These are phyloP conservation scores for Meteorus cinctellus DNA, from an alignment of 2,888 invertebrate genomes.

Conservation along the genomic window DNA sequence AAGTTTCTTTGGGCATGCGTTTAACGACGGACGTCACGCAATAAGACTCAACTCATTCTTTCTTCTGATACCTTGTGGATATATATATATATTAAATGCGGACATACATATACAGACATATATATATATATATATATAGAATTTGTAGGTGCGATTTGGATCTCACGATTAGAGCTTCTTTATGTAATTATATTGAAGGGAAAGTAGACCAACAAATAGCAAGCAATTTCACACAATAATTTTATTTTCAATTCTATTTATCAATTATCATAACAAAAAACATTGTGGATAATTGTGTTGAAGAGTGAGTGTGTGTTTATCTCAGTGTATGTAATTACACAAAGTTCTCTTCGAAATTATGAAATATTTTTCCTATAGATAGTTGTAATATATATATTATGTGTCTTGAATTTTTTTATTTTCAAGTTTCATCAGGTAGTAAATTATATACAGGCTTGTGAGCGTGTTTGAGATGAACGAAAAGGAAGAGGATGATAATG, in stretches of 20 bases:
- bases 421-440: background rate
- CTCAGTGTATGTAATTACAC: conserved; percentile 9
- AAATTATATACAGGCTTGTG: background rate
- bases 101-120: background rate
- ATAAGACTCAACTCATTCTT: conserved; percentile 34
- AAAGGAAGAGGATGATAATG: background rate
- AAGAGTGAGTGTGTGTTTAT: conserved; percentile 3
- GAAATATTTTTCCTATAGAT: background rate
- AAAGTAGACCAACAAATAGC: conserved; percentile 21
- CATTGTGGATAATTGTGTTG: conserved; percentile 3
- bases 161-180: conserved; percentile 38
- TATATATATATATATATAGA: conserved; percentile 7
- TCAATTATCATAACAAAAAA: conserved; percentile 26
- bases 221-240: conserved; percentile 21
- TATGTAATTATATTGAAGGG: conserved; percentile 18
- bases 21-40: conserved; percentile 53
- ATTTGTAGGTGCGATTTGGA: conserved; percentile 36
- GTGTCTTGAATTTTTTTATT: background rate
- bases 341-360: conserved; percentile 5
- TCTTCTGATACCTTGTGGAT: conserved; percentile 9
- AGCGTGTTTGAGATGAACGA: background rate
- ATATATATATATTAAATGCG: background rate
- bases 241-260: conserved; percentile 2
- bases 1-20: conserved; percentile 46
- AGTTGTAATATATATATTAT: background rate